These are phyloP conservation scores for Mesocentrotus franciscanus DNA, from an alignment of 53 echinoderm and acorn worm genomes.

Conservation along the genomic window DNA sequence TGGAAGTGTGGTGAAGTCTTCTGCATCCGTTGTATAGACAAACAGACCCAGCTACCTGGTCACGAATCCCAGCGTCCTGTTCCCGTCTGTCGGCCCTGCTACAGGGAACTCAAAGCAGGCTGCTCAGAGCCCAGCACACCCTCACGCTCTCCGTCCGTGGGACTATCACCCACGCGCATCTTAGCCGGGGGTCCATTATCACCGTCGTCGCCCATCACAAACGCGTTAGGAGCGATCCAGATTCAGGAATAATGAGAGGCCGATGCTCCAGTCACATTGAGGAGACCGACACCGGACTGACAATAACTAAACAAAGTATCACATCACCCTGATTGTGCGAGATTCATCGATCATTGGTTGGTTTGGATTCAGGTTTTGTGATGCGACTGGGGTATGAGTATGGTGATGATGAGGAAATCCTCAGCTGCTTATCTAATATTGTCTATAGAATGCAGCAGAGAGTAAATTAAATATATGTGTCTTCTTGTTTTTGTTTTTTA, in stretches of 20 bases:
- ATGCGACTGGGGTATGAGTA: too few species aligned
- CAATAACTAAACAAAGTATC: not conserved
- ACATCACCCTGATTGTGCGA: not conserved
- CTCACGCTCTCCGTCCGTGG: conserved; percentile 78
- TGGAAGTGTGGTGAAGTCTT: conserved; percentile 98
- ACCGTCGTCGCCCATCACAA: conserved; percentile 48
- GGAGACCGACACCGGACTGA: not conserved
- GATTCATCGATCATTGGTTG: not conserved
- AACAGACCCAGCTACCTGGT: conserved; percentile 96
- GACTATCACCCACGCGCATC: conserved; percentile 68
- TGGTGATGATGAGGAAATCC: not conserved
- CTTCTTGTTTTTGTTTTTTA: not conserved
- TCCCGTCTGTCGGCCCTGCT: conserved; percentile 95
- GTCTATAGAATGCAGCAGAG: not conserved
- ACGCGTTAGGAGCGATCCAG: conserved; percentile 48
- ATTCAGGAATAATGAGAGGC: conserved; percentile 59
- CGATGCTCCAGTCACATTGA: not conserved
- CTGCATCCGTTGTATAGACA: conserved; percentile 99
- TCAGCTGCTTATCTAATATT: not conserved
- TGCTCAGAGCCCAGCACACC: conserved; percentile 87
- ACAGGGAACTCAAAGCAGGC: conserved; percentile 92
- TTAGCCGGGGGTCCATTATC: conserved; percentile 8
- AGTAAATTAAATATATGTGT: not conserved
- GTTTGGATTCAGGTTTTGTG: too few species aligned
- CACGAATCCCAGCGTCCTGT: conserved; percentile 97